phyloP scores from a whole-genome alignment of 2,797 vertebrate genomes.

The Aerospiza tachiro region DNA sequence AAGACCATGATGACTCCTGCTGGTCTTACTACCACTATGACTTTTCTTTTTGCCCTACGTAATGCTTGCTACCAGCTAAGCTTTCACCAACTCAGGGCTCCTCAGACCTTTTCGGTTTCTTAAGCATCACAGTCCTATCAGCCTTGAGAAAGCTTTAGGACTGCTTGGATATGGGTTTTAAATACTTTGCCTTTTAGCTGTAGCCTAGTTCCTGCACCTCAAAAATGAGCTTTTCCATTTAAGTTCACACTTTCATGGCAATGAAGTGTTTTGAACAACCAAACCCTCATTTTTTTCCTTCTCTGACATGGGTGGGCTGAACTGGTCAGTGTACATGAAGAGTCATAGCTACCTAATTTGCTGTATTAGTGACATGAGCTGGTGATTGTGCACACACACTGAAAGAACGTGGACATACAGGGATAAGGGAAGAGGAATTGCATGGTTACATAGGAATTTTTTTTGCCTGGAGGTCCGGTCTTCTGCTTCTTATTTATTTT shows the following conservation, averaged over 20 bases:
- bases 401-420: not conserved
- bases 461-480: not conserved
- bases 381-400: accelerated
- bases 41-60: not conserved
- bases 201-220: not conserved
- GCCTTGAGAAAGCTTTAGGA: not conserved
- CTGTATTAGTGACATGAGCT: not conserved
- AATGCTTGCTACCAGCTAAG: not conserved
- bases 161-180: not conserved
- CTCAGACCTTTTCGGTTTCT: not conserved
- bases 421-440: not conserved
- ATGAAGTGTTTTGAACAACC: not conserved
- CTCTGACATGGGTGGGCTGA: not conserved
- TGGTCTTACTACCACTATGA: not conserved
- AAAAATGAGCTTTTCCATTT: not conserved
- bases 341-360: not conserved
- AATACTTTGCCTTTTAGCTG: not conserved
- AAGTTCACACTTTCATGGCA: not conserved
- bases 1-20: not conserved
- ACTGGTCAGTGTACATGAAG: too few relatives aligned
- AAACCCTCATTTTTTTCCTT: not conserved
- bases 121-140: not conserved
- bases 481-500: not conserved
- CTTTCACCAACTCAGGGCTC: not conserved
- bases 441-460: accelerated